Percentiles rank a stretch among this genome's conserved stretches.
Conservation (phyloP, 2,888 invertebrate species). For the Unio pictorum region DNA sequence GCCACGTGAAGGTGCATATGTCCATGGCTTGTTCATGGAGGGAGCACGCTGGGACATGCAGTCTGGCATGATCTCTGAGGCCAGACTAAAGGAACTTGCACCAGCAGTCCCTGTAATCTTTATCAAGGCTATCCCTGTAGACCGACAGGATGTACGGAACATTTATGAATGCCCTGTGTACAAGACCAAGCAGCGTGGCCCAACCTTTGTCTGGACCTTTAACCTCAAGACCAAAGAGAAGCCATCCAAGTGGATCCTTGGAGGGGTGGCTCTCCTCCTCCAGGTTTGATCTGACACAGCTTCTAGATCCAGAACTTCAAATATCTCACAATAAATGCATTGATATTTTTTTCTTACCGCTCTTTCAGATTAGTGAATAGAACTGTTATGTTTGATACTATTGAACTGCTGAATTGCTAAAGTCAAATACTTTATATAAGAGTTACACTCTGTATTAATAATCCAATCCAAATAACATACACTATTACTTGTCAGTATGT, state of each 20-base stretch:
- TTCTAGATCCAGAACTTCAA: no score
- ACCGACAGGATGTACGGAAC: slow-evolving; percentile 92
- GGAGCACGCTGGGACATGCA: slow-evolving; percentile 95
- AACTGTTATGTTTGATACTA: no score
- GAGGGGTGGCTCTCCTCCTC: slow-evolving; percentile 91
- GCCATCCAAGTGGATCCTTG: slow-evolving; percentile 94
- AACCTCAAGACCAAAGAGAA: slow-evolving; percentile 96
- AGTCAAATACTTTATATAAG: no score
- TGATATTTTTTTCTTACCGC: no score
- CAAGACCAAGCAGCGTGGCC: slow-evolving; percentile 92
- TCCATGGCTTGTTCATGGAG: slow-evolving; percentile 93
- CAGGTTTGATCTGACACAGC: slow-evolving; percentile 75
- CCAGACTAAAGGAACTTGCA: slow-evolving; percentile 91
- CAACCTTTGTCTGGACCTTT: slow-evolving; percentile 98
- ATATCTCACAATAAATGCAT: no score
- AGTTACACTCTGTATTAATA: no score
- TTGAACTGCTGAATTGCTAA: no score
- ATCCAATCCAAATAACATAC: no score
- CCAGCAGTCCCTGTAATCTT: slow-evolving; percentile 96
- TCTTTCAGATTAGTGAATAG: no score
- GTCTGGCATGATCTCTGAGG: slow-evolving; percentile 92
- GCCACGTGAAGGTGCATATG: slow-evolving; percentile 89
- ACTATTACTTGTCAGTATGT: no score
- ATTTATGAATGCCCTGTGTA: slow-evolving; percentile 98
- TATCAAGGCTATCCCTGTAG: slow-evolving; percentile 84